These are phyloP conservation scores for Oxyura jamaicensis DNA, from an alignment of 2,113 vertebrate genomes.

Conservation along the genomic window DNA sequence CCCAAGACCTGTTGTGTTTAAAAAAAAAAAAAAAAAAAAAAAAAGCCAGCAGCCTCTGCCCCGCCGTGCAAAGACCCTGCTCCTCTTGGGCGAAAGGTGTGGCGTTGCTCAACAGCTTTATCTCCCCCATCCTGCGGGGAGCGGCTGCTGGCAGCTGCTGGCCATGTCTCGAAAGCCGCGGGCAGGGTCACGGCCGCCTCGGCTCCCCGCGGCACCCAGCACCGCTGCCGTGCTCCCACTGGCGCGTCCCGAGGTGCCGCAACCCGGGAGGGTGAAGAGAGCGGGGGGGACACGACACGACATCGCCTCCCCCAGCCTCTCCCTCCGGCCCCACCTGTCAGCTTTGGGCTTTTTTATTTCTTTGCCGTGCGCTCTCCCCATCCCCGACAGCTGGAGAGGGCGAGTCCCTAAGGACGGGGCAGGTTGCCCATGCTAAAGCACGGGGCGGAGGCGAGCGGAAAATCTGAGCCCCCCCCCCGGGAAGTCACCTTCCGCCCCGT, in stretches of 20 bases:
- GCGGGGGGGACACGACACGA: too few relatives aligned
- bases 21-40: background rate
- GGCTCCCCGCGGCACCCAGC: background rate
- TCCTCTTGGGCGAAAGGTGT: background rate
- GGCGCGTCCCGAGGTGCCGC: background rate
- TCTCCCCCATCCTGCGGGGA: background rate
- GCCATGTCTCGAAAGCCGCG: slow-evolving; percentile 12
- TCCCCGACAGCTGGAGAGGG: background rate
- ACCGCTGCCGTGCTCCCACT: background rate
- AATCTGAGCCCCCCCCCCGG: background rate
- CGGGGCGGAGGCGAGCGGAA: background rate
- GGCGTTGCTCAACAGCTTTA: background rate
- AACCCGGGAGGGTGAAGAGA: background rate
- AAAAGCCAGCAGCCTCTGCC: background rate
- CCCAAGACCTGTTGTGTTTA: background rate
- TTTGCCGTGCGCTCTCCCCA: background rate
- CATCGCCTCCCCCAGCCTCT: background rate
- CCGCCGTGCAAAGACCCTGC: background rate
- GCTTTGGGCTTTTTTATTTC: background rate
- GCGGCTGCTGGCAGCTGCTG: background rate
- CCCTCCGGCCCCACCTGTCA: background rate
- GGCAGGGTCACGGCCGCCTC: background rate
- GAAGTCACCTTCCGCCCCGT: background rate
- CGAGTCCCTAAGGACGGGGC: background rate
- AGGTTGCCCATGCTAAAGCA: background rate